Base-by-base conservation (phyloP, 1,140 invertebrate genomes). In the Probaryconus sp. region DNA sequence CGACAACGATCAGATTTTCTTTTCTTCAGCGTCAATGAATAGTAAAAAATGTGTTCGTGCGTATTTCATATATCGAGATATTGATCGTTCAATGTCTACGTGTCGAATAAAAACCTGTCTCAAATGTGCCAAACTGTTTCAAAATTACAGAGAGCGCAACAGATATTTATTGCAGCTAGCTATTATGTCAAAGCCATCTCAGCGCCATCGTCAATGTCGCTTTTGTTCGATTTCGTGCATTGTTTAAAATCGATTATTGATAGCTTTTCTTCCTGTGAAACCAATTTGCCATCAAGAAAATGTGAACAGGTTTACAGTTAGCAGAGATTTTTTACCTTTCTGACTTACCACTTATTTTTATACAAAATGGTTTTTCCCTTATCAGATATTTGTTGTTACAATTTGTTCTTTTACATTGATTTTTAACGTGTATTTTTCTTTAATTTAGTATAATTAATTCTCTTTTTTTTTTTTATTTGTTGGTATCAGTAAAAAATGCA, bases 141-240 rank as follows among this genome's bases (percentile, higher is more conserved):
- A 9, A 30, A 30, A 30, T 30, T 30, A 30, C 28, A 5, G 28
- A n/a, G 6, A 9, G 9, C 28, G 9, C 28, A 9, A 30, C 28
- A 30, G 28, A 9, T 5, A 30, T 9, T 3, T 30, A 30, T 30
- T 30, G 28, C 10, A 9, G 6, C 28, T 30, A 30, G 7, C 28
- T 16, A 47, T 9, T 31, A 47, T 28, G 10, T 14, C 33, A 21
- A 3, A 33, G 28, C 17, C 45, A 31, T 33, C 26, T 11, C 16
- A 31, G 9, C n/a, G 28, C 13, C 37, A 37, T 20, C n/a, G n/a
- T 18, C 16, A 31, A 9, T 30, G 38, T 43, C 28, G 28, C 26
- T 30, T 40, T 18, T 17, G 6, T 31, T 43, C 24, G 11, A 30
- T 61, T 48, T 26, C 2, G 21, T 3, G 58, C 17, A 61, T 40